These are phyloP conservation scores for Apolygus lucorum DNA, from an alignment of 1,140 invertebrate species.

Conservation along the genomic window DNA sequence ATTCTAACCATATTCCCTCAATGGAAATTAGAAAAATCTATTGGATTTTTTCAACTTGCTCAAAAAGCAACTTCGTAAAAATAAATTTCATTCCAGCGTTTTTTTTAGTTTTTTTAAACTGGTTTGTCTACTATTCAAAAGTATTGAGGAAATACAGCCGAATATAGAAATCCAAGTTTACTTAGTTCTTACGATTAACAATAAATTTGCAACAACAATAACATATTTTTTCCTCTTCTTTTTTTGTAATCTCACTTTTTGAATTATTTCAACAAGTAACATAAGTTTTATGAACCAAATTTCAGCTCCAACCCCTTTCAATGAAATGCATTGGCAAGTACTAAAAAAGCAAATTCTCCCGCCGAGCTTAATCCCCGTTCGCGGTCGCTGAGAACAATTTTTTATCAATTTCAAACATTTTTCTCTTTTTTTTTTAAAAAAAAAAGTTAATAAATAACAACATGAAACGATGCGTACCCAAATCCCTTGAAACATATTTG, in stretches of 20 bases:
- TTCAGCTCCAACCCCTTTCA: conserved; percentile 20
- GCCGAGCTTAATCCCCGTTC: not conserved
- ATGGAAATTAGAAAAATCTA: not conserved
- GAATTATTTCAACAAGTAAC: conserved; percentile 21
- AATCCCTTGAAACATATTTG: not conserved
- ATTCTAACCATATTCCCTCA: conserved; percentile 18
- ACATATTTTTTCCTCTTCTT: conserved; percentile 25
- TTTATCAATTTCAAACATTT: not conserved
- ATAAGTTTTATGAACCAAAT: conserved; percentile 12
- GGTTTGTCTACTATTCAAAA: not conserved
- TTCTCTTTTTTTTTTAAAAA: no score
- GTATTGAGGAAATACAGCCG: conserved; percentile 25
- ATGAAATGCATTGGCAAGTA: not conserved
- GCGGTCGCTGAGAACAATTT: not conserved
- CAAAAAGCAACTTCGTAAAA: not conserved
- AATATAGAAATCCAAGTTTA: conserved; percentile 26
- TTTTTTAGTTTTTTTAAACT: not conserved
- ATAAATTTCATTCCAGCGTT: conserved; percentile 1
- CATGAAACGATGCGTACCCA: not conserved
- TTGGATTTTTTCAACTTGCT: not conserved
- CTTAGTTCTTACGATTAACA: conserved; percentile 29
- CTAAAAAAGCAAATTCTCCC: no score
- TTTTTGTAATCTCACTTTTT: conserved; percentile 1
- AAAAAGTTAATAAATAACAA: not conserved
- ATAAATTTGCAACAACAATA: conserved; percentile 31